Base-by-base conservation (phyloP, 30 jellyfish, hydroid and myxozoan genomes). In the Aurelia coerulea region DNA sequence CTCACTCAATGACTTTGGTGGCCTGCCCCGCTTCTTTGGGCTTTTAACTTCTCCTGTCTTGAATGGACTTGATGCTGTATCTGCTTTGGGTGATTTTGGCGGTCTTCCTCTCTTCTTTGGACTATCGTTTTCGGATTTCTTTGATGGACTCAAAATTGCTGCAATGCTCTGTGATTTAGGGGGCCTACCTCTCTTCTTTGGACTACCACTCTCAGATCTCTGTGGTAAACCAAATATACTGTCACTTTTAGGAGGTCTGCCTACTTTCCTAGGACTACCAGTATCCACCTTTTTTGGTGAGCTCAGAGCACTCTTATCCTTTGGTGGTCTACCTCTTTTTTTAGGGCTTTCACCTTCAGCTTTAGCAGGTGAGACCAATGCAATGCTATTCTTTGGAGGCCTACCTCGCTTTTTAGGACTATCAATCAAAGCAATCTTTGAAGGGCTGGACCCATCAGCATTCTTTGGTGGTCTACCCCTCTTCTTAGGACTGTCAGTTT, bases 81-180 rank as follows among this genome's bases (percentile, higher is more conserved):
- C 71, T 13, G 12, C 33, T 2, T 62, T 62, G 33, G 31, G 33
- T 62, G 51, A 18, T 19, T 80, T 80, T 50, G 74, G 76, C 49
- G 91, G 91, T 53, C 91, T 68, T 8, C 91, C 91, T 58, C 83
- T 58, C 78, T 81, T 81, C 58, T 62, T 49, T 6, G 88, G 88
- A 46, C 67, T 37, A 13, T 10, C 15, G 51, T 16, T 58, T 8
- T 52, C 76, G 14, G 14, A 58, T 23, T 19, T 23, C 8, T 49
- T 49, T 54, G 79, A 10, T 69, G 80, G 62, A 42, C 18, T 18
- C 41, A 16, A 37, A 37, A 4, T 46, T 74, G 84, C 11, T 66
- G 11, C 13, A 12, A 16, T 2, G 5, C 58, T 37, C 4, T 9
- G 71, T 17, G 29, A 34, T 10, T 69, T 31, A 12, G 79, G 62